phyloP scores from a whole-genome alignment of 1,140 invertebrate genomes.

The Pogonomyrmex barbatus region DNA sequence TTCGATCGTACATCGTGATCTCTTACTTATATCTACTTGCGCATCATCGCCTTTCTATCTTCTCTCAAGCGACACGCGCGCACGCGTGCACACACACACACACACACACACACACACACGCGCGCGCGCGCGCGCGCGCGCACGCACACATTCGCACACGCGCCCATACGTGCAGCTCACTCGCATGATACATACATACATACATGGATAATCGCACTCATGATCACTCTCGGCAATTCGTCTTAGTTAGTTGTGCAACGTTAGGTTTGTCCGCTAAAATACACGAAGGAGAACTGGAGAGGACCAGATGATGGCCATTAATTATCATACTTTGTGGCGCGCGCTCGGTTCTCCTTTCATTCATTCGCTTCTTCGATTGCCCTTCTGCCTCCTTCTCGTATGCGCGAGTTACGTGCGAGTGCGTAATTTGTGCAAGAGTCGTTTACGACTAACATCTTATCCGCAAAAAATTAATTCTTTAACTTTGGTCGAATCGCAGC shows the following conservation, averaged over 20 bases:
- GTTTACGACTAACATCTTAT: constrained; percentile 55
- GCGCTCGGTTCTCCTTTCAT: constrained; percentile 38
- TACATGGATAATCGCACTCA: constrained; percentile 29
- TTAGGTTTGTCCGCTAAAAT: constrained; percentile 76
- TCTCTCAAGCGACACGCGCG: constrained; percentile 5
- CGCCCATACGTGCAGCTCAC: not conserved
- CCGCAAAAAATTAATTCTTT: constrained; percentile 61
- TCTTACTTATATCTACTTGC: constrained; percentile 68
- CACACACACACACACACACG: not conserved
- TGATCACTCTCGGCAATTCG: constrained; percentile 65
- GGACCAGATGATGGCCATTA: constrained; percentile 57
- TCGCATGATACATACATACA: not conserved
- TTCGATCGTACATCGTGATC: constrained; percentile 81
- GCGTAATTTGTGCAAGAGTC: constrained; percentile 62
- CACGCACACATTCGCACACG: constrained; percentile 20
- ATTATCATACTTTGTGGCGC: constrained; percentile 64
- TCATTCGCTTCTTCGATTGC: constrained; percentile 18
- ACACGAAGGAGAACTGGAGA: constrained; percentile 71
- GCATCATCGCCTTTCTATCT: constrained; percentile 62
- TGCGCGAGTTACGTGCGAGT: constrained; percentile 57
- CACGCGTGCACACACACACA: not conserved
- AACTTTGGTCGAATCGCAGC: constrained; percentile 66
- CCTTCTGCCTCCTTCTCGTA: not conserved
- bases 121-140: not conserved
- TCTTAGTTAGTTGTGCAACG: constrained; percentile 82